These are phyloP conservation scores for Pogonomyrmex barbatus DNA, from an alignment of 1,140 invertebrate species.

Conservation along the genomic window DNA sequence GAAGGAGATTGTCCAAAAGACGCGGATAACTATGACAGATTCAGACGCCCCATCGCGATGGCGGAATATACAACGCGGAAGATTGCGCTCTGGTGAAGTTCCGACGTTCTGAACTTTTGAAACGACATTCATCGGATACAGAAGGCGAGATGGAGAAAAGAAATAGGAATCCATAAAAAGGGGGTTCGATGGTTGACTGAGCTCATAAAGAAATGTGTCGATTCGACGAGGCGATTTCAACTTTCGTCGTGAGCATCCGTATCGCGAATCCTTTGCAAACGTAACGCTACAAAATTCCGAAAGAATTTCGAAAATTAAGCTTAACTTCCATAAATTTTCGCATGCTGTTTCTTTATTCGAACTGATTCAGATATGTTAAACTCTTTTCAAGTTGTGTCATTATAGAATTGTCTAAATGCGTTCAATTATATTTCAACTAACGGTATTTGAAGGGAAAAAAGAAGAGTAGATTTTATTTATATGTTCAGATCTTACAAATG, in stretches of 20 bases:
- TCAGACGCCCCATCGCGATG: constrained; percentile 15
- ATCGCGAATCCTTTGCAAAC: constrained; percentile 35
- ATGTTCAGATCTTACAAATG: not conserved
- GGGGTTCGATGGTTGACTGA: not conserved
- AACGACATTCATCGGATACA: constrained; percentile 47
- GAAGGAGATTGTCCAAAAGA: constrained; percentile 17
- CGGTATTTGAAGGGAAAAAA: not conserved
- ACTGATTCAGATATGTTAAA: constrained; percentile 41
- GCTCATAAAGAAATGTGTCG: constrained; percentile 42
- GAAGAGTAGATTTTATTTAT: not conserved
- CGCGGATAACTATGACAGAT: constrained; percentile 52
- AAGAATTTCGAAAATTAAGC: constrained; percentile 51
- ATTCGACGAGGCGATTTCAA: constrained; percentile 57
- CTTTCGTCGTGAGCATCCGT: constrained; percentile 56
- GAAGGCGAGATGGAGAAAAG: constrained; percentile 20
- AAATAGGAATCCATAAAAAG: constrained; percentile 39
- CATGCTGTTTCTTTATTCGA: constrained; percentile 45
- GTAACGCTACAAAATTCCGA: constrained; percentile 48
- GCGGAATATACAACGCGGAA: constrained; percentile 1
- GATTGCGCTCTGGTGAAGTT: constrained; percentile 30
- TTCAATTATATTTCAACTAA: not conserved
- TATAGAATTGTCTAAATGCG: not conserved
- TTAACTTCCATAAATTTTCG: constrained; percentile 59
- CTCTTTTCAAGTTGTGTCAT: not conserved
- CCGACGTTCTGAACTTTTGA: constrained; percentile 27